Base-by-base conservation (phyloP, 2,888 invertebrate genomes). In the Vanessa cardui region DNA sequence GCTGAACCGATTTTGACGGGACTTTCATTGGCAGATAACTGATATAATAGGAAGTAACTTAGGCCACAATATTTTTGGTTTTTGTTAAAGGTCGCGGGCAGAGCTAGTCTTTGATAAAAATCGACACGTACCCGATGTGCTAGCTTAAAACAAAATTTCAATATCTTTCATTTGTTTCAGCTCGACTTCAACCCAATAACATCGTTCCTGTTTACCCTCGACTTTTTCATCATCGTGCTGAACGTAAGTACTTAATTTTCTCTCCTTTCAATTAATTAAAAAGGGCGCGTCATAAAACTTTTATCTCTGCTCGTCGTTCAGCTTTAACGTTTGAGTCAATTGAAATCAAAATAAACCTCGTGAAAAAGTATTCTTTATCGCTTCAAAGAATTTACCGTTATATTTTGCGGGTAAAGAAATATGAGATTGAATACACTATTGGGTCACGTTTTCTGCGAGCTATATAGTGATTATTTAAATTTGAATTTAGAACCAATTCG, bases 201-300 rank as follows among this genome's bases (percentile, higher is more conserved):
- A 4, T 95, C 96, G 58, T 95, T 96, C 79, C 88, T 97, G 73
- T 95, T 96, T 83, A 96, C 96, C 1, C 81, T 96, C 84, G 96
- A 96, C 83, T 96, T 97, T 84, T 97, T 97, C 87, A 94, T 96
- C 63, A 93, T 95, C 76, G 93, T 95, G 74, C 87, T 96, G 74
- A 96, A 97, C 86, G 97, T 97, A 90, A 96, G 96, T 95, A 84
- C 61, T 26, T 26, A 12, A 45, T 26, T 44, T 9, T 31, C 49
- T 31, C 49, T 15, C n/a, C 31, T n/a, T 20, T 18, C 20, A 56
- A 56, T 56, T 56, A 12, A 39, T 33, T 39, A 56, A 39, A 39
- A 56, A 56, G 18, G 56, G 33, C 39, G 39, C 33, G 16, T 39
- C 33, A 18, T 56, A 56, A 56, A 56, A 54, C 26, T 54, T 54